phyloP scores from a whole-genome alignment of 2,113 vertebrate genomes.

The Charina bottae region DNA sequence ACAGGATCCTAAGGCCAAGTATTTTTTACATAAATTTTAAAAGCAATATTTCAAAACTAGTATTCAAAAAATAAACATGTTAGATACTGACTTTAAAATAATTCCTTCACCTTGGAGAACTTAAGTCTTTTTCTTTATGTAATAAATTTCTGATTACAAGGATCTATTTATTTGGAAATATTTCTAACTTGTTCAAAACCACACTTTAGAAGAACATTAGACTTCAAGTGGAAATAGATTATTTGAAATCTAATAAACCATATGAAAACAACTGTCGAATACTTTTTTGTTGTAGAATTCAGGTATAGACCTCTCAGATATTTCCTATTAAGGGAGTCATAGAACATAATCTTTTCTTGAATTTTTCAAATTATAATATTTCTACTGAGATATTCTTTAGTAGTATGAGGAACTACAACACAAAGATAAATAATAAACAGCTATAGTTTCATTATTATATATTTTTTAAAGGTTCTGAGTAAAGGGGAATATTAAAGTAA shows the following conservation, averaged over 20 bases:
- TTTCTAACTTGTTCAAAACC: not conserved
- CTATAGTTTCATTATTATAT: not conserved
- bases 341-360: conserved; percentile 1
- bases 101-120: not conserved
- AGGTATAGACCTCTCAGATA: not conserved
- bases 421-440: conserved; percentile 10
- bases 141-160: not conserved
- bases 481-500: conserved; percentile 9
- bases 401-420: not conserved
- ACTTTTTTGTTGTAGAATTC: not conserved
- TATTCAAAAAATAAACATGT: not conserved
- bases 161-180: not conserved
- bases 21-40: not conserved
- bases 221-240: conserved; percentile 13
- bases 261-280: conserved; percentile 6
- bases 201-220: not conserved
- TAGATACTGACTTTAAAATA: not conserved
- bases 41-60: not conserved
- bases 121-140: not conserved
- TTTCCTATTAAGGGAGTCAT: not conserved
- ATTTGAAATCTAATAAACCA: not conserved
- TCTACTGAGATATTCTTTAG: not conserved
- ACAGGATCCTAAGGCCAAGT: not conserved
- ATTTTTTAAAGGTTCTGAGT: conserved; percentile 3
- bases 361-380: conserved; percentile 22